phyloP scores from a whole-genome alignment of 2,888 invertebrate genomes.

The Perizoma affinitatum region DNA sequence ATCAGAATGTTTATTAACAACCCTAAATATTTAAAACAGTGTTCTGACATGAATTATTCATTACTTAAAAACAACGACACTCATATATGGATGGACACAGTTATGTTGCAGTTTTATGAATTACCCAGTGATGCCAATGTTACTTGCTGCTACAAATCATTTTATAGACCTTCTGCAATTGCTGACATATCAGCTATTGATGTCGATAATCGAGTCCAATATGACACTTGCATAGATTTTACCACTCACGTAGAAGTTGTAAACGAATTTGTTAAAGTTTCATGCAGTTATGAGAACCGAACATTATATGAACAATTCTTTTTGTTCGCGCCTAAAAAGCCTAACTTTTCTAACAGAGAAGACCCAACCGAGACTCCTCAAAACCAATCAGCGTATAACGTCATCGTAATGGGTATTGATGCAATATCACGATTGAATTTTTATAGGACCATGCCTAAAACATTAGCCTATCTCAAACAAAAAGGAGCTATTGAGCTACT shows the following conservation, averaged over 20 bases:
- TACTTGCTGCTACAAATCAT: conserved; percentile 86
- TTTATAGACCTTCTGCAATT: conserved; percentile 80
- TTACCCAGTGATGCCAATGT: conserved; percentile 69
- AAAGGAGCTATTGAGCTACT: conserved; percentile 90
- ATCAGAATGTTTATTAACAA: conserved; percentile 80
- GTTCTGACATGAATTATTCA: conserved; percentile 76
- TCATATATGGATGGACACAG: conserved; percentile 81
- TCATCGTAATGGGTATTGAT: conserved; percentile 93
- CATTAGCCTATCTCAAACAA: conserved; percentile 84
- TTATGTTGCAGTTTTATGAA: conserved; percentile 77
- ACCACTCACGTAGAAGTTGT: conserved; percentile 65
- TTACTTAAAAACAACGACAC: conserved; percentile 84
- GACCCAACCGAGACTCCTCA: conserved; percentile 43
- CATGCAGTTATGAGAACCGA: conserved; percentile 79
- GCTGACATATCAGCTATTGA: conserved; percentile 70
- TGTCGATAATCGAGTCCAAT: conserved; percentile 77
- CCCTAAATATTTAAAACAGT: conserved; percentile 77
- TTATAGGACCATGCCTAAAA: conserved; percentile 91
- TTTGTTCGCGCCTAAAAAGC: conserved; percentile 83
- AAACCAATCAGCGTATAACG: conserved; percentile 80
- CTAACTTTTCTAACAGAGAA: conserved; percentile 42
- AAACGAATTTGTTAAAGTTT: conserved; percentile 88
- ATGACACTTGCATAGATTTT: conserved; percentile 79
- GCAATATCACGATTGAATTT: conserved; percentile 94
- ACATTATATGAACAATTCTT: conserved; percentile 88